phyloP scores from a whole-genome alignment of 2,113 vertebrate genomes.

The Periophthalmodon schlosseri region DNA sequence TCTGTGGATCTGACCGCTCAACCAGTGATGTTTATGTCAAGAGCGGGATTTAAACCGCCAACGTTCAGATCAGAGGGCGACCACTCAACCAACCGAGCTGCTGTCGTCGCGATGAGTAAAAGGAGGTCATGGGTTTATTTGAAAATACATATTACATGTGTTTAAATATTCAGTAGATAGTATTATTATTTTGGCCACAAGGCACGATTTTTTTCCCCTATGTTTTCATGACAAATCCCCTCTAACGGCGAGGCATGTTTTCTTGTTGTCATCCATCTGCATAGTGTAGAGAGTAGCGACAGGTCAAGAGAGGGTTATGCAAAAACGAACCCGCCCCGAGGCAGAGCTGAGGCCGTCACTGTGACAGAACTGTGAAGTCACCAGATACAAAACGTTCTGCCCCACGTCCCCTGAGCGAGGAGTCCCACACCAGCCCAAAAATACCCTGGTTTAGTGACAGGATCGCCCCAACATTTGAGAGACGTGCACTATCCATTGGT shows the following conservation, averaged over 20 bases:
- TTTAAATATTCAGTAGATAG: constrained; percentile 4
- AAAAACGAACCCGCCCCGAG: constrained; percentile 39
- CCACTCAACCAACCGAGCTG: too few species aligned
- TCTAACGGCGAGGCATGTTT: constrained; percentile 20
- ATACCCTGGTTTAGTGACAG: constrained; percentile 24
- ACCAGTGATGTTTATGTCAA: too few species aligned
- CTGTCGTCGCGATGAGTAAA: background rate
- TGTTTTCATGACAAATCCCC: constrained; percentile 8
- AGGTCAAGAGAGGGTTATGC: constrained; percentile 40
- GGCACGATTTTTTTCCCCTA: background rate
- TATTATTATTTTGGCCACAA: constrained; percentile 5
- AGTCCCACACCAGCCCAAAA: constrained; percentile 42
- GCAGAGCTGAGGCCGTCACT: constrained; percentile 46
- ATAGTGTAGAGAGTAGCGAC: constrained; percentile 48
- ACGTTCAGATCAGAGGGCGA: too few species aligned
- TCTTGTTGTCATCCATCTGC: constrained; percentile 17
- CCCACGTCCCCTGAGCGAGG: constrained; percentile 27
- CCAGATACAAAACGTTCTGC: constrained; percentile 38
- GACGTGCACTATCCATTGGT: too few species aligned
- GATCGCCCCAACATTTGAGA: constrained; percentile 4
- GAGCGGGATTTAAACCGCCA: too few species aligned
- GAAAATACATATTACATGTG: constrained; percentile 1
- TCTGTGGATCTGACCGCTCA: too few species aligned
- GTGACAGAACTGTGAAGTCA: constrained; percentile 46
- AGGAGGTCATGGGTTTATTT: background rate